Conservation (phyloP, 2,797 vertebrate genomes). For the Notoglanidium macrostoma region DNA sequence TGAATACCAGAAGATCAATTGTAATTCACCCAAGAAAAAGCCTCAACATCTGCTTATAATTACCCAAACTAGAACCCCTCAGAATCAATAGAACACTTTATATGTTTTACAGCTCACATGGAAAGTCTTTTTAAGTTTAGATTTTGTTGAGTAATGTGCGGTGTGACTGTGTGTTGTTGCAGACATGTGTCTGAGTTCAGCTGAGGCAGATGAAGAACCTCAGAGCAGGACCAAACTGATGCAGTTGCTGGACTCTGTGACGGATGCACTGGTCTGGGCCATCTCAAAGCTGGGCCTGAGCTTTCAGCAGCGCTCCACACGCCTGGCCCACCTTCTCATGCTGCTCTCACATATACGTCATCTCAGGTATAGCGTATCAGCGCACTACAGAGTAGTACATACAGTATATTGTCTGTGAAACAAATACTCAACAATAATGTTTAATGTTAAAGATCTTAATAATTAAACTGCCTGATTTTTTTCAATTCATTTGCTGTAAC, state of each 20-base stretch:
- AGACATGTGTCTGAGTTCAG: conserved; percentile 87
- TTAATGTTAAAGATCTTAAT: not conserved
- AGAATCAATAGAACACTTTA: not conserved
- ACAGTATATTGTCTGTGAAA: not conserved
- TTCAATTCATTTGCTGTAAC: not conserved
- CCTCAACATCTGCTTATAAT: conserved; percentile 43
- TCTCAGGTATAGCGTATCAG: conserved; percentile 74
- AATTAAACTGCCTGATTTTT: not conserved
- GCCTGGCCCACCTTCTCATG: conserved; percentile 93
- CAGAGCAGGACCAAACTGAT: conserved; percentile 86
- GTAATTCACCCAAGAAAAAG: not conserved
- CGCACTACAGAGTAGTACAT: not conserved
- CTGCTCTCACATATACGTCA: conserved; percentile 94
- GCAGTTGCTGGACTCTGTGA: conserved; percentile 85
- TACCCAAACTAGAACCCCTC: not conserved
- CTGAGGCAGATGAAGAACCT: conserved; percentile 76
- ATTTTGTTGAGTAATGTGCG: not conserved
- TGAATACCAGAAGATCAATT: conserved; percentile 9
- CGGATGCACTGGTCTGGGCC: conserved; percentile 92
- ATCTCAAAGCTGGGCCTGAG: conserved; percentile 87
- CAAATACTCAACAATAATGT: not conserved
- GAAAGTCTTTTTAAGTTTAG: not conserved
- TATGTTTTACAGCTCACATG: not conserved
- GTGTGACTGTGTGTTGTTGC: conserved; percentile 34
- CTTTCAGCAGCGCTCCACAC: conserved; percentile 87